Base-by-base conservation (phyloP, 1,140 invertebrate genomes). In the Drosophila nikananu region DNA sequence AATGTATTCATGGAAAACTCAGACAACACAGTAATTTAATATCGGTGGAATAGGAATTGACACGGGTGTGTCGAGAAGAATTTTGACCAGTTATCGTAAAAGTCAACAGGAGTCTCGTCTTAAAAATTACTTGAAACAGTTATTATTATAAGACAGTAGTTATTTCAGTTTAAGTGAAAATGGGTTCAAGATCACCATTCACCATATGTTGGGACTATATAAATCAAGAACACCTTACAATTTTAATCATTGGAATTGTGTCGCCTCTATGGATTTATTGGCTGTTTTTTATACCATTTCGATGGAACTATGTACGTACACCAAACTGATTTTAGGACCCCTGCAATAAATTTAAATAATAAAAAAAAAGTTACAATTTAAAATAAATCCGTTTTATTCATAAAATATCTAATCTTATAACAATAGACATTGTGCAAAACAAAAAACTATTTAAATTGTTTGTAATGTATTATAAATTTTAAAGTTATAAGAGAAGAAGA, bases 271-370 rank as follows among this genome's bases (percentile, higher is more conserved):
- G 35, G 39, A 25, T 65, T 30, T 83, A 90, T 49, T 84, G 79
- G 76, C 3, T 84, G n/a, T 90, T 82, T 71, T 84, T 59, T 51
- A 52, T 89, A 41, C 84, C 86, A 3, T 44, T 89, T 46, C 63
- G 71, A 61, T 89, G 81, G 81, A 73, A 46, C 48, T 84, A 84
- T 80, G 84, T 89, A 82, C n/a, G 62, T 74, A 55, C 19, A 46
- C 12, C 12, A 19, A 30, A 61, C 15, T n/a, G 17, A 32, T 32
- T 32, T 32, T 12, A 32, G 6, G 10, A 7, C 30, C 30, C 30
- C 10, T 32, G 30, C 30, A 32, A 32, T 32, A 32, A 9, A 32
- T 32, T 32, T 10, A 32, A 32, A 32, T 32, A 32, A 32, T 32
- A 1, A 32, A 32, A 32, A 9, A 32, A 32, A 30, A 30, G 7